Conservation (phyloP, 2,797 vertebrate genomes). For the Poecilia wingei region DNA sequence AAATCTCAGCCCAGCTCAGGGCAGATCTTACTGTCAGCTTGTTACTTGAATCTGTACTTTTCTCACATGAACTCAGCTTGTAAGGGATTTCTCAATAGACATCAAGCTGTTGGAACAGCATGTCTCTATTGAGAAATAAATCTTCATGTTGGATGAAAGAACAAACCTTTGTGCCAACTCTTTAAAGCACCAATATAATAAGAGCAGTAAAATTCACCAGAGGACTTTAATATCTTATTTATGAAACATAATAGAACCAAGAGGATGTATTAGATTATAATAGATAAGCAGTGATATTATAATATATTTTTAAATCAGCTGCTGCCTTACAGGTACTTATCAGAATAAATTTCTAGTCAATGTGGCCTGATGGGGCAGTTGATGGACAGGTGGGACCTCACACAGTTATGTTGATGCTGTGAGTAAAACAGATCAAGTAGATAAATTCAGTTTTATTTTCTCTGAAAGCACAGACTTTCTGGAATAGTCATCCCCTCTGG, state of each 20-base stretch:
- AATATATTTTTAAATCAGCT: slow-evolving; percentile 47
- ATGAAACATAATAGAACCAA: slow-evolving; percentile 31
- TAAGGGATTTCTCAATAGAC: slow-evolving; percentile 8
- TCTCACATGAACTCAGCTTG: not conserved
- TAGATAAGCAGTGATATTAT: slow-evolving; percentile 13
- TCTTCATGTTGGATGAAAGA: slow-evolving; percentile 12
- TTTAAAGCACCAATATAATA: slow-evolving; percentile 27
- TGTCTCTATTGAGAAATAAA: slow-evolving; percentile 9
- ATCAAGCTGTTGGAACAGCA: slow-evolving; percentile 19
- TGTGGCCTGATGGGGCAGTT: slow-evolving; percentile 10
- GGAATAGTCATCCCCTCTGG: not conserved
- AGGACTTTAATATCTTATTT: slow-evolving; percentile 19
- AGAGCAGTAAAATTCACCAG: slow-evolving; percentile 23
- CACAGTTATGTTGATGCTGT: slow-evolving; percentile 49
- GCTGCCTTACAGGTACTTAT: slow-evolving; percentile 40
- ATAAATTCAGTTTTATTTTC: slow-evolving; percentile 28
- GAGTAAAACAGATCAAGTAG: slow-evolving; percentile 15
- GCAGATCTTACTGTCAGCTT: slow-evolving; percentile 5
- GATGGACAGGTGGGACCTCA: slow-evolving; percentile 66
- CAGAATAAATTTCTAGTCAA: slow-evolving; percentile 16
- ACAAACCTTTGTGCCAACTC: slow-evolving; percentile 21
- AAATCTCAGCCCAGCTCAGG: not conserved
- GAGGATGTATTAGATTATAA: slow-evolving; percentile 28
- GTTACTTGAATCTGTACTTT: slow-evolving; percentile 8
- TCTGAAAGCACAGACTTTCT: slow-evolving; percentile 19